phyloP scores from a whole-genome alignment of 2,797 vertebrate species.

The Sphenopsis melanotis region DNA sequence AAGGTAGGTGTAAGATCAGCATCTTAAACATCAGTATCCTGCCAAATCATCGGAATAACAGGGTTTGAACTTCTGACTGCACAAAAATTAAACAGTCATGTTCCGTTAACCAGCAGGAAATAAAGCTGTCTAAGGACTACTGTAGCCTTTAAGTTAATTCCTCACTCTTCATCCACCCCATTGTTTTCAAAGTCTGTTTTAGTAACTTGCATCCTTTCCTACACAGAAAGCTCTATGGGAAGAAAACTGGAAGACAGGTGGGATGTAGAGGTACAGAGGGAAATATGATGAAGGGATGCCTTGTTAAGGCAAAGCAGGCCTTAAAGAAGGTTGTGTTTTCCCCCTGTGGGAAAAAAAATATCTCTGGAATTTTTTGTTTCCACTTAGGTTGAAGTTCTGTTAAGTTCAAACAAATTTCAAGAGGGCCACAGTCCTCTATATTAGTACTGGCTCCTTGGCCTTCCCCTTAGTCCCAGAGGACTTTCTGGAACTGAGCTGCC shows the following conservation, averaged over 20 bases:
- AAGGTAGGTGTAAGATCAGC: background rate
- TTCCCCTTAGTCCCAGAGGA: background rate
- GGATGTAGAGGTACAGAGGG: background rate
- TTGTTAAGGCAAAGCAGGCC: background rate
- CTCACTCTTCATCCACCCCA: background rate
- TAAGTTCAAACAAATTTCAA: background rate
- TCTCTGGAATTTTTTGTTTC: background rate
- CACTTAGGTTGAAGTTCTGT: background rate
- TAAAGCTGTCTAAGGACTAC: background rate
- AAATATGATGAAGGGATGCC: background rate
- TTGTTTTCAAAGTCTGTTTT: background rate
- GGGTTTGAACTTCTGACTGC: background rate
- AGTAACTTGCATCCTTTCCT: background rate
- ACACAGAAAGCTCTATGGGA: background rate
- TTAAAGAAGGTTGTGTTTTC: background rate
- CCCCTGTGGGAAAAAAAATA: background rate
- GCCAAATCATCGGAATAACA: background rate
- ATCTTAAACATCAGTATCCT: background rate
- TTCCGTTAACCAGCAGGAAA: background rate
- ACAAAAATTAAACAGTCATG: background rate
- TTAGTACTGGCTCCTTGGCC: background rate
- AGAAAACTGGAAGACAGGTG: background rate
- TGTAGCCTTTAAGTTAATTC: background rate
- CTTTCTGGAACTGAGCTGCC: background rate
- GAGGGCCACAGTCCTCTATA: background rate